phyloP scores from a whole-genome alignment of 2,888 invertebrate genomes.

The Plagodis dolabraria region DNA sequence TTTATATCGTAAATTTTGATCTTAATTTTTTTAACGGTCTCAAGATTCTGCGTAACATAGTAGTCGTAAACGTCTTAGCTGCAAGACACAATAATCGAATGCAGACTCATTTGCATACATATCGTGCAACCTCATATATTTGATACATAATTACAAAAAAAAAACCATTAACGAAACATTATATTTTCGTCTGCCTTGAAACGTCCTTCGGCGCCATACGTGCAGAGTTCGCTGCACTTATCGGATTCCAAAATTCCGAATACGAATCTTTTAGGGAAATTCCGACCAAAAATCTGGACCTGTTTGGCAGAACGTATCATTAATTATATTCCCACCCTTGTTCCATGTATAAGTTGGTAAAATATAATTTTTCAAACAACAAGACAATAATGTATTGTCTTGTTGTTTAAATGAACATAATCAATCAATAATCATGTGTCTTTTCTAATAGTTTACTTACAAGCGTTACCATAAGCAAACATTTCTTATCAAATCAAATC shows the following conservation, averaged over 20 bases:
- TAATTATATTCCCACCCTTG: slow-evolving; percentile 17
- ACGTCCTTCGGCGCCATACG: slow-evolving; percentile 48
- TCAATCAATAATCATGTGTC: too few relatives aligned
- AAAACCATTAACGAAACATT: slow-evolving; percentile 28
- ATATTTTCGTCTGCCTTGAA: slow-evolving; percentile 45
- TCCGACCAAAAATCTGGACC: slow-evolving; percentile 48
- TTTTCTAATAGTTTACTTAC: too few relatives aligned
- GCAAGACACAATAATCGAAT: slow-evolving; percentile 58
- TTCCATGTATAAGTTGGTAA: too few relatives aligned
- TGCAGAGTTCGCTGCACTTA: slow-evolving; percentile 35
- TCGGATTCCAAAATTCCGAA: slow-evolving; percentile 26
- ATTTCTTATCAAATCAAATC: too few relatives aligned
- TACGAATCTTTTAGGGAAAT: slow-evolving; percentile 35
- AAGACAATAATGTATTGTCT: too few relatives aligned
- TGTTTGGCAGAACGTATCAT: slow-evolving; percentile 71
- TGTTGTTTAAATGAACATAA: too few relatives aligned
- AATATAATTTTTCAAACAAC: too few relatives aligned
- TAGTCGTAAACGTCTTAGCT: slow-evolving; percentile 57
- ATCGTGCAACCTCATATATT: slow-evolving; percentile 45
- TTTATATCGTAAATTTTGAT: slow-evolving; percentile 5
- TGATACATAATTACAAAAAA: slow-evolving; percentile 47
- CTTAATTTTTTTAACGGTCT: slow-evolving; percentile 24
- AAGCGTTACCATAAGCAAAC: too few relatives aligned
- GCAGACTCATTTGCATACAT: slow-evolving; percentile 55
- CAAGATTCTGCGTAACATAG: slow-evolving; percentile 61